Conservation (phyloP, 2,888 invertebrate genomes). For the Polyommatus iphigenia region DNA sequence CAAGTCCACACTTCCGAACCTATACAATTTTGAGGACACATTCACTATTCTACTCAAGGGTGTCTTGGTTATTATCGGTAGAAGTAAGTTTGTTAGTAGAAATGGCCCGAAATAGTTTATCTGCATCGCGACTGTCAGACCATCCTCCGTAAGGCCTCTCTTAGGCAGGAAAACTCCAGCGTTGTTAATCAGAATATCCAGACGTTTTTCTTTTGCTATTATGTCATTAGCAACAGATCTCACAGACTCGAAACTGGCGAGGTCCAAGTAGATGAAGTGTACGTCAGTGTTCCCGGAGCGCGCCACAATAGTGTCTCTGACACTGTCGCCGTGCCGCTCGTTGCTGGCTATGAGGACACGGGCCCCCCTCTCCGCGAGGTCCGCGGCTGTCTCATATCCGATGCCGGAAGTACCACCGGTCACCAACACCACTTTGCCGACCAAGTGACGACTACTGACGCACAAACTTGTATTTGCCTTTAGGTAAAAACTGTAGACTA, state of each 20-base stretch:
- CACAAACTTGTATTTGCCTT: slow-evolving; percentile 40
- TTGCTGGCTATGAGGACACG: slow-evolving; percentile 89
- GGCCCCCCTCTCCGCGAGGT: slow-evolving; percentile 85
- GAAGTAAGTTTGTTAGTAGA: slow-evolving; percentile 80
- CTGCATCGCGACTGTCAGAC: slow-evolving; percentile 80
- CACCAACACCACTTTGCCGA: slow-evolving; percentile 89
- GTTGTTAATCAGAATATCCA: slow-evolving; percentile 82
- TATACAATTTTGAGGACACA: slow-evolving; percentile 51
- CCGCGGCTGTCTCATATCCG: slow-evolving; percentile 85
- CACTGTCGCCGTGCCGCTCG: slow-evolving; percentile 81
- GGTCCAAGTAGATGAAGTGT: slow-evolving; percentile 64
- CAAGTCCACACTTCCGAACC: slow-evolving; percentile 46
- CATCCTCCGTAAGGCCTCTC: slow-evolving; percentile 76
- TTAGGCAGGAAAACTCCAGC: slow-evolving; percentile 69
- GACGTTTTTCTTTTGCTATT: slow-evolving; percentile 59
- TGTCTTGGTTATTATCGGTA: slow-evolving; percentile 58
- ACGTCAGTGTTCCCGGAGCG: slow-evolving; percentile 48
- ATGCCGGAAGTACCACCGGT: slow-evolving; percentile 91
- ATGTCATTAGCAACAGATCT: slow-evolving; percentile 80
- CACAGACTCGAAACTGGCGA: slow-evolving; percentile 74
- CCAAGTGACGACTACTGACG: slow-evolving; percentile 45
- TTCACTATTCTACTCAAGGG: slow-evolving; percentile 51
- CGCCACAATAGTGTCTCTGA: slow-evolving; percentile 49
- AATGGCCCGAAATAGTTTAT: slow-evolving; percentile 82
- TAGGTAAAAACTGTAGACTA: slow-evolving; percentile 34